Evolutionary conservation across 2,888 invertebrate genomes (phyloP).

Genomic region (Punctoribates punctum): DNA sequence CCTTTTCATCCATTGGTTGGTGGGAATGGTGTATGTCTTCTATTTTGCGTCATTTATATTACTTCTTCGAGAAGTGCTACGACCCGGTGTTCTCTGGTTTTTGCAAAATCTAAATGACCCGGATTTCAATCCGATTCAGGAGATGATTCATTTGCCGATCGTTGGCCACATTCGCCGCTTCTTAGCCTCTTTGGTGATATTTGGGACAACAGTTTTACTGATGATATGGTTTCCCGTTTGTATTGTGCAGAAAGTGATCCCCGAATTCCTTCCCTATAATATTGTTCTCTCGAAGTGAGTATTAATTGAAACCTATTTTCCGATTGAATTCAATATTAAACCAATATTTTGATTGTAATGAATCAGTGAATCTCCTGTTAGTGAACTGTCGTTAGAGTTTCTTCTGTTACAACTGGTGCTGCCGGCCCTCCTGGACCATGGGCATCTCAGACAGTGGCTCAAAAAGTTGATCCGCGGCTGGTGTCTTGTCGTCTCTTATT

Average conservation of each 20-base stretch:
- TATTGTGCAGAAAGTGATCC: constrained; percentile 72
- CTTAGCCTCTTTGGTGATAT: constrained; percentile 87
- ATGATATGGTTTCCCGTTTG: constrained; percentile 94
- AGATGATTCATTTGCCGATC: constrained; percentile 96
- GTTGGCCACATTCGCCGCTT: constrained; percentile 82
- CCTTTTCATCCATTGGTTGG: constrained; percentile 97
- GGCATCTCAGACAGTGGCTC: constrained; percentile 89
- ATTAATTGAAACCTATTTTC: background rate
- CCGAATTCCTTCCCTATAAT: constrained; percentile 90
- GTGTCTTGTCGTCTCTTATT: constrained; percentile 78
- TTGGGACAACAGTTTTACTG: constrained; percentile 89
- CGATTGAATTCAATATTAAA: background rate
- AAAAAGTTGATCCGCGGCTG: constrained; percentile 75
- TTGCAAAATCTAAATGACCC: constrained; percentile 96
- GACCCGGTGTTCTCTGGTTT: constrained; percentile 98
- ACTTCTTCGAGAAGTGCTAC: constrained; percentile 81
- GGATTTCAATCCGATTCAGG: constrained; percentile 97
- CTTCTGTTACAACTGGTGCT: constrained; percentile 87
- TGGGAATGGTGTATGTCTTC: constrained; percentile 97
- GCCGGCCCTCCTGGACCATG: constrained; percentile 88
- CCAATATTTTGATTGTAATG: background rate
- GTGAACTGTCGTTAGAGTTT: constrained; percentile 88
- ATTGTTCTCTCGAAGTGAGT: constrained; percentile 62
- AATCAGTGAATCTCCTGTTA: constrained; percentile 68
- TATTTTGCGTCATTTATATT: constrained; percentile 97